Conservation (phyloP, 2,888 invertebrate genomes). For the Gandaritis pyraliata region DNA sequence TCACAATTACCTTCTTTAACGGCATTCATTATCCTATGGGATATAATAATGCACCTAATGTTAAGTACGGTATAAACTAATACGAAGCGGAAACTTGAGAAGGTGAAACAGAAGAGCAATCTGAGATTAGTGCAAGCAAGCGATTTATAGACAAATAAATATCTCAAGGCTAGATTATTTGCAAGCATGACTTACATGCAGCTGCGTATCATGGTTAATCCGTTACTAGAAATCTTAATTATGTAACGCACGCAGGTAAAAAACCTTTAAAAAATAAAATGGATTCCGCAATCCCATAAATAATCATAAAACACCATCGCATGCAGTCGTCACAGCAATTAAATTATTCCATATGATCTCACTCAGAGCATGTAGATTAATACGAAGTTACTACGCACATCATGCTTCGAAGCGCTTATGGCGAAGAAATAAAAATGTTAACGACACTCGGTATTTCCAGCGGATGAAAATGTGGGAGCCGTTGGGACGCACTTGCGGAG, state of each 20-base stretch:
- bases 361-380: constrained; percentile 40
- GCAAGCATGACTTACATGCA: too few species aligned
- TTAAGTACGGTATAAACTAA: too few species aligned
- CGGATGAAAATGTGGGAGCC: constrained; percentile 8
- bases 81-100: too few species aligned
- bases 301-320: constrained; percentile 40
- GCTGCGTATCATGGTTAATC: too few species aligned
- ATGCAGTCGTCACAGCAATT: constrained; percentile 67
- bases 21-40: too few species aligned
- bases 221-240: too few species aligned
- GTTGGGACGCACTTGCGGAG: neutral
- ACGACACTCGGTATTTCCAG: constrained; percentile 17
- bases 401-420: constrained; percentile 9
- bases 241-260: too few species aligned
- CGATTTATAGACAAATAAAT: too few species aligned
- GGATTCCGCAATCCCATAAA: constrained; percentile 13
- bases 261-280: neutral
- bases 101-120: too few species aligned
- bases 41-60: too few species aligned
- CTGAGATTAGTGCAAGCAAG: too few species aligned
- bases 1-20: neutral
- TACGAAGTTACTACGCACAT: constrained; percentile 5
- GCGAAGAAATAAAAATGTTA: constrained; percentile 16
- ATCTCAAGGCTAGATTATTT: too few species aligned
- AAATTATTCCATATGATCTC: constrained; percentile 76